Evolutionary conservation across 1,140 invertebrate species (phyloP).

Genomic region (Zaprionus nigranus): DNA sequence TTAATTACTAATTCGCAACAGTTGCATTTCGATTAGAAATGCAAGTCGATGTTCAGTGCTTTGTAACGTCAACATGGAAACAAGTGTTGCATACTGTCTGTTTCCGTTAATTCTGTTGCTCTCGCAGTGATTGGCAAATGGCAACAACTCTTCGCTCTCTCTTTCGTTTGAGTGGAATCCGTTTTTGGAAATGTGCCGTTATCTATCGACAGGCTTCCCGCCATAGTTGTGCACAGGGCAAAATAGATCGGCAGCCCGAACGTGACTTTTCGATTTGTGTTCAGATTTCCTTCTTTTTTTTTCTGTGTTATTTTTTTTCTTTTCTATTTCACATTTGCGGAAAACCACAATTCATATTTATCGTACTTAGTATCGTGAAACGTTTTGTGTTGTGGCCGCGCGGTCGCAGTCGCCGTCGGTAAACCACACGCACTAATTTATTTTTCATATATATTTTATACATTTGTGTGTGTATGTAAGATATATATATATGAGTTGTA

Average conservation of each 20-base stretch:
- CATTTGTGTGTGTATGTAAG: background rate
- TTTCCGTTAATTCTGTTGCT: constrained; percentile 1
- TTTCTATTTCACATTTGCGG: background rate
- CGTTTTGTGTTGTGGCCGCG: constrained; percentile 37
- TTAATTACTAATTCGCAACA: background rate
- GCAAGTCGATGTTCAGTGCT: constrained; percentile 1
- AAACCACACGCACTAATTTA: constrained; percentile 31
- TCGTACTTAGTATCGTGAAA: constrained; percentile 20
- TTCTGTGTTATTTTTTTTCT: constrained; percentile 3
- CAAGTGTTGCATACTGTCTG: constrained; percentile 20
- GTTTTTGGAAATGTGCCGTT: constrained; percentile 38
- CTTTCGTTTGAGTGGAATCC: constrained; percentile 1
- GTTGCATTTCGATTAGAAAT: constrained; percentile 3
- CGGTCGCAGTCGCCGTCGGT: background rate
- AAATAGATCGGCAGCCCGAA: constrained; percentile 39
- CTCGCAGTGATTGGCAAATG: background rate
- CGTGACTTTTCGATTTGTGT: constrained; percentile 16
- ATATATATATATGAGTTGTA: background rate
- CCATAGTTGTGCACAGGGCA: constrained; percentile 3
- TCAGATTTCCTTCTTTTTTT: background rate
- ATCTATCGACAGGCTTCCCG: constrained; percentile 6
- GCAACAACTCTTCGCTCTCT: background rate
- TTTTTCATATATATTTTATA: constrained; percentile 22
- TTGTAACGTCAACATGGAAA: constrained; percentile 5
- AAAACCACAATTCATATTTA: constrained; percentile 22